These are phyloP conservation scores for Drosophila ironensis DNA, from an alignment of 1,140 invertebrate species.

Conservation along the genomic window DNA sequence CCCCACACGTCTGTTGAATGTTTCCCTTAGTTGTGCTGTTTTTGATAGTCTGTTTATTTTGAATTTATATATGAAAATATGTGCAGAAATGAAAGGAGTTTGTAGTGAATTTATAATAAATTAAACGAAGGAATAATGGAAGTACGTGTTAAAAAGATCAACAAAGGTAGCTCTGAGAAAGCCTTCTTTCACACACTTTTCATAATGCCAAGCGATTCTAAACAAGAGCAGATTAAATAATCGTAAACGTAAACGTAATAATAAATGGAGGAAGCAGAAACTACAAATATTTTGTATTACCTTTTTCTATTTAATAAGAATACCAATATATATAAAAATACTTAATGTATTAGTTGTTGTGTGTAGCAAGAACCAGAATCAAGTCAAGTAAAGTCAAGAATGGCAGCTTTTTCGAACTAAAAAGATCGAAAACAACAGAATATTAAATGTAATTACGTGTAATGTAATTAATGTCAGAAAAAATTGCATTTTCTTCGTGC, in stretches of 20 bases:
- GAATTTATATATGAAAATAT: constrained; percentile 8
- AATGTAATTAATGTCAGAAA: constrained; percentile 40
- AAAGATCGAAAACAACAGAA: constrained; percentile 6
- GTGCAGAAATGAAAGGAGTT: constrained; percentile 8
- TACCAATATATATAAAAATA: constrained; percentile 23
- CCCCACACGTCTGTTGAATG: constrained; percentile 14
- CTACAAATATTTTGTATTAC: constrained; percentile 73
- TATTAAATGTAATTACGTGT: constrained; percentile 33
- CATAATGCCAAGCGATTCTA: constrained; percentile 44
- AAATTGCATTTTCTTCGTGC: constrained; percentile 49
- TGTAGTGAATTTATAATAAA: constrained; percentile 26
- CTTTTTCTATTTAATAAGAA: constrained; percentile 57
- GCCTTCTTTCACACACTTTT: constrained; percentile 55
- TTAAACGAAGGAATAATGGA: constrained; percentile 11
- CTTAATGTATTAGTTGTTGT: constrained; percentile 47
- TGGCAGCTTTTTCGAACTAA: constrained; percentile 54
- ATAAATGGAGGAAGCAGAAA: constrained; percentile 27
- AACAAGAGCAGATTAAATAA: background rate
- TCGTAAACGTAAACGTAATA: constrained; percentile 10
- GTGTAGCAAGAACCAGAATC: constrained; percentile 13
- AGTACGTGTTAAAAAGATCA: background rate
- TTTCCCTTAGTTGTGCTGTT: constrained; percentile 1
- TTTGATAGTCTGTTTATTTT: background rate
- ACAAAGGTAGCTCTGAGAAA: constrained; percentile 17
- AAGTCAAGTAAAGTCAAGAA: constrained; percentile 11